Conservation (phyloP, 2,797 vertebrate genomes). For the Amniataba percoides region DNA sequence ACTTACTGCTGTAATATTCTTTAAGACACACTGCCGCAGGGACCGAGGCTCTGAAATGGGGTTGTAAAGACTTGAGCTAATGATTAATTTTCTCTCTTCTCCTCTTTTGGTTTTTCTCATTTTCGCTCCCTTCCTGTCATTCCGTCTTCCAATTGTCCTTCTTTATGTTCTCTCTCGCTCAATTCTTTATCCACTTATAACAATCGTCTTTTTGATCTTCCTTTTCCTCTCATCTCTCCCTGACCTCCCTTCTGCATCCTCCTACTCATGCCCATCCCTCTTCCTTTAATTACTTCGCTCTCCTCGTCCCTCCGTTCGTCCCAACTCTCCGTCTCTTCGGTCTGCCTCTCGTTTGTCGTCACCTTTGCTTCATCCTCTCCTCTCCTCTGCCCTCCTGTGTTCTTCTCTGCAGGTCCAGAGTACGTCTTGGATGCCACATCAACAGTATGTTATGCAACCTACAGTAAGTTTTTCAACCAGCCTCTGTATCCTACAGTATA, state of each 20-base stretch:
- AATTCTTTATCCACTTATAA: constrained; percentile 62
- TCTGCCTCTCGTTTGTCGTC: constrained; percentile 19
- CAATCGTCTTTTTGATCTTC: constrained; percentile 68
- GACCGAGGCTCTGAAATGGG: constrained; percentile 61
- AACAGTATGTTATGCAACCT: constrained; percentile 99
- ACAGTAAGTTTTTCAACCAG: constrained; percentile 91
- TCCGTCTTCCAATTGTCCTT: constrained; percentile 61
- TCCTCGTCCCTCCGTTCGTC: constrained; percentile 30
- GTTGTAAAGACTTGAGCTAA: constrained; percentile 73
- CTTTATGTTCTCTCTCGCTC: constrained; percentile 59
- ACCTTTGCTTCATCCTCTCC: not conserved
- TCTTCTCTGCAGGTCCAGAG: constrained; percentile 93
- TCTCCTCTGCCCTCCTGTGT: not conserved
- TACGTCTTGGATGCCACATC: constrained; percentile 99
- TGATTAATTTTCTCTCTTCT: constrained; percentile 74
- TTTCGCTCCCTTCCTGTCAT: constrained; percentile 65
- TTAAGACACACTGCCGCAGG: constrained; percentile 64
- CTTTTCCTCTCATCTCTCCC: constrained; percentile 53
- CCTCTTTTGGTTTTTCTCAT: constrained; percentile 59
- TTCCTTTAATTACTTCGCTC: constrained; percentile 63
- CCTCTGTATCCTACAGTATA: constrained; percentile 23
- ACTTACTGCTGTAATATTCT: constrained; percentile 70
- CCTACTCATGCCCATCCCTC: constrained; percentile 35
- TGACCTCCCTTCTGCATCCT: constrained; percentile 58
- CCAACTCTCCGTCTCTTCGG: not conserved